These are phyloP conservation scores for Aphodius sticticus DNA, from an alignment of 2,888 invertebrate genomes.

Conservation along the genomic window DNA sequence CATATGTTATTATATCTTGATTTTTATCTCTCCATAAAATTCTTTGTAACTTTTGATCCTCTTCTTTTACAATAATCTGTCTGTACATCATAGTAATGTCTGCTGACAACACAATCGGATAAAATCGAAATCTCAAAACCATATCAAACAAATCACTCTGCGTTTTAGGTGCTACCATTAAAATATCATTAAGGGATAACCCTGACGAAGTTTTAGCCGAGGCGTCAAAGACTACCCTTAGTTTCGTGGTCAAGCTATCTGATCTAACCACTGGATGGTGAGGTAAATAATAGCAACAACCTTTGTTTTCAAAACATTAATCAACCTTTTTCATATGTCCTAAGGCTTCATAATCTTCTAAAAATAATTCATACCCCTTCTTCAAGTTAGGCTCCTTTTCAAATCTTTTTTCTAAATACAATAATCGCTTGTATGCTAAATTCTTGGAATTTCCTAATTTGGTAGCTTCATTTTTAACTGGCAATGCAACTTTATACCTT, in stretches of 20 bases:
- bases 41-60: slow-evolving; percentile 30
- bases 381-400: slow-evolving; percentile 28
- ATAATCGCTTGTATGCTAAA: slow-evolving; percentile 39
- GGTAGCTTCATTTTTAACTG: slow-evolving; percentile 14
- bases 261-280: slow-evolving; percentile 26
- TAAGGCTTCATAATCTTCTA: slow-evolving; percentile 27
- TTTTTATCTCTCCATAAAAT: slow-evolving; percentile 32
- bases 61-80: slow-evolving; percentile 27
- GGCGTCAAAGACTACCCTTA: slow-evolving; percentile 24
- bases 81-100: slow-evolving; percentile 38
- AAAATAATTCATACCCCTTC: slow-evolving; percentile 7
- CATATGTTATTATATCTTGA: slow-evolving; percentile 30
- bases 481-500: slow-evolving; percentile 15
- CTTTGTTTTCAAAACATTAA: neutral
- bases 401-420: slow-evolving; percentile 36
- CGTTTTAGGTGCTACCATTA: slow-evolving; percentile 20
- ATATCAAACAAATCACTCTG: slow-evolving; percentile 26
- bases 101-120: slow-evolving; percentile 27
- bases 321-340: slow-evolving; percentile 21
- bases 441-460: slow-evolving; percentile 38
- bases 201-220: slow-evolving; percentile 23
- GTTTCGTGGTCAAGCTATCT: neutral
- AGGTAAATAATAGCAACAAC: slow-evolving; percentile 20
- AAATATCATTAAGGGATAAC: slow-evolving; percentile 27
- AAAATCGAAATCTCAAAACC: slow-evolving; percentile 23